Base-by-base conservation (phyloP, 2,113 vertebrate species). In the Myiagra hebetior region DNA sequence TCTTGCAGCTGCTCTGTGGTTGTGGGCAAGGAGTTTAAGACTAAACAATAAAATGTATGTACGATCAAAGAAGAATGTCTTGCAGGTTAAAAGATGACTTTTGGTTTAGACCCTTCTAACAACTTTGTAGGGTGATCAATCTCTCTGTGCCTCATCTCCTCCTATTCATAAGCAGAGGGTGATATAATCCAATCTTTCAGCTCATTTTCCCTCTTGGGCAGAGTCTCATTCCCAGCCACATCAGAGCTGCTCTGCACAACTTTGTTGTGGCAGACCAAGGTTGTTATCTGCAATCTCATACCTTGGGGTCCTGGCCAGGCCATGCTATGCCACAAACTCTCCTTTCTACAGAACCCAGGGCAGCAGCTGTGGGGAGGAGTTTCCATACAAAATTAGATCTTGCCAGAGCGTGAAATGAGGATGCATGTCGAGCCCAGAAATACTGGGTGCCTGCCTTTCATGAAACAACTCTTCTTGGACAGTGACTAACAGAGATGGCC, bases 11-110 rank as follows among this genome's bases (percentile, higher is more conserved):
- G 88, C 76, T 93, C 13, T 56, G 47, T 49, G 60, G 27, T 91
- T 94, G 83, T 81, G 76, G 73, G 86, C 65, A 94, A 93, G 69
- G 91, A 92, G 83, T 78, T 95, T 92, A 91, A 94, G 42, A 63
- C 57, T 85, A 64, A 94, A 84, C 49, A 86, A 28, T 92, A 93
- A 95, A 96, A 93, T 1, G 3, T 31, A 60, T 57, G 77, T 30
- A 46, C 28, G 26, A 87, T 88, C 60, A 89, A 70, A 83, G 68
- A 83, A 76, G 56, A 89, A 67, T 78, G 7, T 50, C 92, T 82
- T 89, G 10, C 56, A 69, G n/a, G 69, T 89, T 92, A 87, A 87
- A 88, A 62, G 46, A 85, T 56, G 1, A n/a, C 53, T 94, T 91
- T 77, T 96, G 73, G 28, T 87, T 78, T 62, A 72, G 56, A 53